Conservation (phyloP, 2,113 vertebrate genomes). For the Laterallus jamaicensis region DNA sequence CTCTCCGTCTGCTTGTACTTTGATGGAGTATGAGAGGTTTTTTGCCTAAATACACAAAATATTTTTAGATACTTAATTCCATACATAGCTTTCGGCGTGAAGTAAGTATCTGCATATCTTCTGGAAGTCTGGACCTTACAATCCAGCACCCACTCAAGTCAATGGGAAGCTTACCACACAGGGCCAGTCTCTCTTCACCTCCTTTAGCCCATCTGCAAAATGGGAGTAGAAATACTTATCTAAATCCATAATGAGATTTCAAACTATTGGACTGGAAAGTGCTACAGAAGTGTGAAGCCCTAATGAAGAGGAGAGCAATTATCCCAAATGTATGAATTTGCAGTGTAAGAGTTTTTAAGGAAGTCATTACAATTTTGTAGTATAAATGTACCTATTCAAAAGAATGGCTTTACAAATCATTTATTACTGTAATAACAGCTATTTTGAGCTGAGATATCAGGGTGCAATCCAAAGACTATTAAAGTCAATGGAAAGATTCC, state of each 20-base stretch:
- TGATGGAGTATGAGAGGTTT: background rate
- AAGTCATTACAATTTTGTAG: slow-evolving; percentile 60
- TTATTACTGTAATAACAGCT: slow-evolving; percentile 62
- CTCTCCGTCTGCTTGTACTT: background rate
- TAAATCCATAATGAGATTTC: slow-evolving; percentile 40
- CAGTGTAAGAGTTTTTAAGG: slow-evolving; percentile 63
- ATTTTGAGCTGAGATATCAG: slow-evolving; percentile 55
- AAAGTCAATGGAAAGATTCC: slow-evolving; percentile 64
- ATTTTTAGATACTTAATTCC: background rate
- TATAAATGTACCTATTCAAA: slow-evolving; percentile 59
- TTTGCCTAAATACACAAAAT: background rate
- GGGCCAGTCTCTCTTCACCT: background rate
- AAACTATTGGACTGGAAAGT: slow-evolving; percentile 50
- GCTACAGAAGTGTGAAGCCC: slow-evolving; percentile 36
- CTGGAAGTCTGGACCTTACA: background rate
- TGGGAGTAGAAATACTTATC: slow-evolving; percentile 26
- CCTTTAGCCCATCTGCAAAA: slow-evolving; percentile 39
- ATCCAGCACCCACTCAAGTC: background rate
- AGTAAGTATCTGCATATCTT: background rate
- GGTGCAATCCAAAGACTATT: slow-evolving; percentile 58
- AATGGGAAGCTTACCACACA: background rate
- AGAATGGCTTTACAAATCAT: slow-evolving; percentile 60
- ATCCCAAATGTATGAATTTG: slow-evolving; percentile 47
- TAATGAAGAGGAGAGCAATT: slow-evolving; percentile 65
- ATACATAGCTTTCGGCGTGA: background rate